A percentile compares a stretch with the other conserved stretches of the same genome.
Evolutionary conservation across 2,888 invertebrate species (phyloP).

Genomic region (Scaptomyza parva): DNA sequence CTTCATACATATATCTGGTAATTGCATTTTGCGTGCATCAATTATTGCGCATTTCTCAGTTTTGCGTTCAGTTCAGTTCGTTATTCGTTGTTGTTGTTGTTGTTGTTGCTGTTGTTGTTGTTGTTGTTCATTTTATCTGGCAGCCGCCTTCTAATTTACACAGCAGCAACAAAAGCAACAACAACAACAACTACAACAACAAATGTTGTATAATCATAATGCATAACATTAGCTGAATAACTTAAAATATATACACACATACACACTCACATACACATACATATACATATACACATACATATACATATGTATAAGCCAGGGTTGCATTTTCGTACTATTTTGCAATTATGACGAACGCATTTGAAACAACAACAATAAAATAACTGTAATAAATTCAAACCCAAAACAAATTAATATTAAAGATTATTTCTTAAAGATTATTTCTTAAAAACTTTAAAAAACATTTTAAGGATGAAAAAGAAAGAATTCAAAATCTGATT

Average conservation of each 20-base stretch:
- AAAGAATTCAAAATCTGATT: no score
- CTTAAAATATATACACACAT: not conserved
- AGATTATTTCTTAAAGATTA: no score
- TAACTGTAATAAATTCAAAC: no score
- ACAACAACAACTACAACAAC: conserved; percentile 30
- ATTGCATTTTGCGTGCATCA: conserved; percentile 78
- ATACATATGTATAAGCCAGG: not conserved
- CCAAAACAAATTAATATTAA: no score
- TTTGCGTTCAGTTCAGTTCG: conserved; percentile 70
- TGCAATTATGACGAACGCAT: no score
- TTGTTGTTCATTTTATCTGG: conserved; percentile 62
- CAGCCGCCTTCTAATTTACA: conserved; percentile 74
- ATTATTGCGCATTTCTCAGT: conserved; percentile 77
- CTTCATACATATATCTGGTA: conserved; percentile 30
- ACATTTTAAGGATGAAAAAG: no score
- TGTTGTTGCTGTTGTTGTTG: conserved; percentile 27
- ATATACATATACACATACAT: not conserved
- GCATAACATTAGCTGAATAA: conserved; percentile 65
- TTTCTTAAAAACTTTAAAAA: no score
- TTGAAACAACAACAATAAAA: no score
- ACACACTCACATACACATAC: not conserved
- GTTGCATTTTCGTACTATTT: no score
- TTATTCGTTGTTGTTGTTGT: conserved; percentile 33
- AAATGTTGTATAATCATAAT: conserved; percentile 66
- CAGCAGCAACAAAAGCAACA: conserved; percentile 35